Evolutionary conservation across 2,113 vertebrate genomes (phyloP).

Genomic region (Felis chaus): DNA sequence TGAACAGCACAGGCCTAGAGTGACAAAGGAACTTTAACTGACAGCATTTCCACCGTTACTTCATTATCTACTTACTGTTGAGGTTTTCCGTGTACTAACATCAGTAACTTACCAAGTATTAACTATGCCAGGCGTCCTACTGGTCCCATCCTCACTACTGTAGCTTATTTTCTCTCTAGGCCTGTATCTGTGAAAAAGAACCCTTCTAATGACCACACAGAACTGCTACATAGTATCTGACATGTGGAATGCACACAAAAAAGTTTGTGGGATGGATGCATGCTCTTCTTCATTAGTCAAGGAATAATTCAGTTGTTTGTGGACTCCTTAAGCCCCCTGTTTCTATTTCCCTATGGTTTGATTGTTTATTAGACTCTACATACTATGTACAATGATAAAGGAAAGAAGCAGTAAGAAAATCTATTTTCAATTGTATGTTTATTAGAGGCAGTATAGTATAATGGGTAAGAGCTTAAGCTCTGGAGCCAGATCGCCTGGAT

Average conservation of each 20-base stretch:
- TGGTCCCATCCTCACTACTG: neutral
- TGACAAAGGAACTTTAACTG: neutral
- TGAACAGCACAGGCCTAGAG: neutral
- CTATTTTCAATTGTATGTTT: conserved; percentile 12
- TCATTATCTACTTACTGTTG: neutral
- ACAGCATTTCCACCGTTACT: neutral
- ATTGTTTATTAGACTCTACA: neutral
- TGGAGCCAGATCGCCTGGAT: neutral
- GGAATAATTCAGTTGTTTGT: conserved; percentile 12
- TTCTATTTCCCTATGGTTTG: neutral
- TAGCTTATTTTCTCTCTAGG: neutral
- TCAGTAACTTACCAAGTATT: neutral
- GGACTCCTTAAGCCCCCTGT: neutral
- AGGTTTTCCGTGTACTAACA: neutral
- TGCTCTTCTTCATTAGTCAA: neutral
- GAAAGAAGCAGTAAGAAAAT: neutral
- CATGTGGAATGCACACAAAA: neutral
- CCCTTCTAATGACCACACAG: conserved; percentile 22
- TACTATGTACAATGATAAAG: neutral
- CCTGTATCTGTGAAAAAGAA: neutral
- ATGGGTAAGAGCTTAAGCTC: neutral
- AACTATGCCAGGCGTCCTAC: neutral
- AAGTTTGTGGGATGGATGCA: neutral
- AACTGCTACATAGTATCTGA: neutral
- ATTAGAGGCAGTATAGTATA: neutral